Percentiles rank a stretch among this genome's conserved stretches.
phyloP scores from a whole-genome alignment of 1,140 invertebrate species.

The Drosophila carrolli region DNA sequence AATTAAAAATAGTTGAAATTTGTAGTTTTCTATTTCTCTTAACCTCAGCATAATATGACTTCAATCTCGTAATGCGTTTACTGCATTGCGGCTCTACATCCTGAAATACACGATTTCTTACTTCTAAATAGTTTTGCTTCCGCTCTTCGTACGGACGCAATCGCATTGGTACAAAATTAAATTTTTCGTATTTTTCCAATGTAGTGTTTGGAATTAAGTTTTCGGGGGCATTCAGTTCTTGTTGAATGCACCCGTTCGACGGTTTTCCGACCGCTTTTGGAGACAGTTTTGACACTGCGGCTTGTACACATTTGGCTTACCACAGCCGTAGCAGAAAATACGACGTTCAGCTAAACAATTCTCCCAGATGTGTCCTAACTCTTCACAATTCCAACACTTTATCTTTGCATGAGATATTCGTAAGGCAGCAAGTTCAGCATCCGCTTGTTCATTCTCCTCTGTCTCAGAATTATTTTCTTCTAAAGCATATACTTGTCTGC shows the following conservation, averaged over 20 bases:
- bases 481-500: not conserved
- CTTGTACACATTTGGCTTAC: not conserved
- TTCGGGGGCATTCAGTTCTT: not conserved
- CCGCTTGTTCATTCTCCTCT: not conserved
- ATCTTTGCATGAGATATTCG: not conserved
- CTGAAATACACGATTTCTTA: too few species aligned
- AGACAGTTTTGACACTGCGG: not conserved
- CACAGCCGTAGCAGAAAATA: not conserved
- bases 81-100: too few species aligned
- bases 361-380: not conserved
- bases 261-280: too few species aligned
- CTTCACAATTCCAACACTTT: not conserved
- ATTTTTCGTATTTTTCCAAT: not conserved
- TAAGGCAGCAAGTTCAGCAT: not conserved
- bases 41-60: not conserved
- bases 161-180: not conserved
- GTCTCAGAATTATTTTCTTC: not conserved
- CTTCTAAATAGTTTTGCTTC: not conserved
- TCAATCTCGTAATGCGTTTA: too few species aligned
- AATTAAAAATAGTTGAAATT: too few species aligned
- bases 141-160: not conserved
- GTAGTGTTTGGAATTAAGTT: not conserved
- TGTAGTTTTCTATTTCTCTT: too few species aligned
- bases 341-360: constrained; percentile 1
- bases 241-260: not conserved